Percentiles rank a stretch among this genome's conserved stretches.
Evolutionary conservation across 2,113 vertebrate genomes (phyloP).

Genomic region (Kobus ellipsiprymnus): DNA sequence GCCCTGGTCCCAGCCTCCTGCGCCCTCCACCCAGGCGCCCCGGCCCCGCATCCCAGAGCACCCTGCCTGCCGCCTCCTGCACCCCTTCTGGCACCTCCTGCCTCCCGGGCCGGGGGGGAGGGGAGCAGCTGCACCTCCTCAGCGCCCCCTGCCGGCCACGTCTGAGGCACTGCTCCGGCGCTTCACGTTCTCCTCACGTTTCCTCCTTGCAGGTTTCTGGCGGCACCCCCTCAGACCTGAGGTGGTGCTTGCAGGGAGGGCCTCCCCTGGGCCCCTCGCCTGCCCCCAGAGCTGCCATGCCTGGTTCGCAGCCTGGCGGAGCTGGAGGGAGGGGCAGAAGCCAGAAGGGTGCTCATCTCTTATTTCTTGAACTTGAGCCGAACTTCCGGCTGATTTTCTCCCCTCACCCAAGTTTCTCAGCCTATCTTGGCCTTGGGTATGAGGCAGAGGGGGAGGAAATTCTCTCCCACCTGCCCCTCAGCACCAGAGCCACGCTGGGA

Average conservation of each 20-base stretch:
- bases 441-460: conserved; percentile 30
- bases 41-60: conserved; percentile 16
- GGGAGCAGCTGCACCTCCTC: background rate
- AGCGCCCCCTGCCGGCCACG: background rate
- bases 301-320: conserved; percentile 65
- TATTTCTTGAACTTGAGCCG: background rate
- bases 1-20: background rate
- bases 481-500: background rate
- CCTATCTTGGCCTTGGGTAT: background rate
- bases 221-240: conserved; percentile 70
- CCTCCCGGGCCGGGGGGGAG: conserved; percentile 9
- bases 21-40: conserved; percentile 22
- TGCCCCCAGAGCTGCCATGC: conserved; percentile 67
- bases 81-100: conserved; percentile 4
- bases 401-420: background rate
- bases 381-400: background rate
- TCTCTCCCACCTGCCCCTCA: background rate
- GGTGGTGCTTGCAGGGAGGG: conserved; percentile 73
- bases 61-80: conserved; percentile 42
- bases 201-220: conserved; percentile 78
- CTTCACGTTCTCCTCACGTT: conserved; percentile 61
- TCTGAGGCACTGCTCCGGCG: conserved; percentile 11
- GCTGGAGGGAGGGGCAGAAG: conserved; percentile 62
- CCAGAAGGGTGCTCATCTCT: conserved; percentile 38
- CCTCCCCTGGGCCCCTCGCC: conserved; percentile 56